Percentiles rank a stretch among this genome's conserved stretches.
phyloP scores from a whole-genome alignment of 2,888 invertebrate species.

The Lasioglossum vierecki region DNA sequence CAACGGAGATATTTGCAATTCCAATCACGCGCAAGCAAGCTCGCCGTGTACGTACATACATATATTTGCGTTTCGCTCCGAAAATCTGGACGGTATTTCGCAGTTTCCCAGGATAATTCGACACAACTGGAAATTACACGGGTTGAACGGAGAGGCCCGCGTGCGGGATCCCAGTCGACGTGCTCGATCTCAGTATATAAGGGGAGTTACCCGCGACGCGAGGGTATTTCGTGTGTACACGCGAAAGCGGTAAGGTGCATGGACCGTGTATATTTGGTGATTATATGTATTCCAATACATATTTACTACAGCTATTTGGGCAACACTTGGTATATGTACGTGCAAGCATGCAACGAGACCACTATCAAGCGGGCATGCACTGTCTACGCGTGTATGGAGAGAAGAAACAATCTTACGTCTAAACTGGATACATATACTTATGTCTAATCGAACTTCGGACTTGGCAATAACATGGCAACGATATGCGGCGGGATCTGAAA shows the following conservation, averaged over 20 bases:
- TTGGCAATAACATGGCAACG: constrained; percentile 33
- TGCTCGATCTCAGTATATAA: constrained; percentile 56
- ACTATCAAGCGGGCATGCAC: constrained; percentile 59
- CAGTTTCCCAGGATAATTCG: constrained; percentile 37
- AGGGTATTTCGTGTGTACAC: constrained; percentile 66
- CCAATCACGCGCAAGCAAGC: background rate
- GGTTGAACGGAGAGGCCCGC: constrained; percentile 17
- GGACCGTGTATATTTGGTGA: constrained; percentile 66
- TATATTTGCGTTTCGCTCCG: background rate
- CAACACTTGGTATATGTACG: constrained; percentile 52
- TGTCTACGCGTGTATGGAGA: constrained; percentile 32
- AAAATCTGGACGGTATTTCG: constrained; percentile 25
- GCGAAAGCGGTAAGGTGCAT: constrained; percentile 67
- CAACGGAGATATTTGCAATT: constrained; percentile 2
- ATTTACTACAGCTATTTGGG: constrained; percentile 54
- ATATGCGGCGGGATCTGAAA: constrained; percentile 49
- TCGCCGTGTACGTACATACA: background rate
- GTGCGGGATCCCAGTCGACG: constrained; percentile 57
- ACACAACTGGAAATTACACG: constrained; percentile 45
- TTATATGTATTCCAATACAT: constrained; percentile 58
- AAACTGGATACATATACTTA: constrained; percentile 46
- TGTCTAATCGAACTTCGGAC: constrained; percentile 47
- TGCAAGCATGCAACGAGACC: constrained; percentile 64
- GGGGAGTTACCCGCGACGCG: constrained; percentile 58
- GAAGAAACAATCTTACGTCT: constrained; percentile 23